phyloP scores from a whole-genome alignment of 2,888 invertebrate genomes.

The Ceraclea dissimilis region DNA sequence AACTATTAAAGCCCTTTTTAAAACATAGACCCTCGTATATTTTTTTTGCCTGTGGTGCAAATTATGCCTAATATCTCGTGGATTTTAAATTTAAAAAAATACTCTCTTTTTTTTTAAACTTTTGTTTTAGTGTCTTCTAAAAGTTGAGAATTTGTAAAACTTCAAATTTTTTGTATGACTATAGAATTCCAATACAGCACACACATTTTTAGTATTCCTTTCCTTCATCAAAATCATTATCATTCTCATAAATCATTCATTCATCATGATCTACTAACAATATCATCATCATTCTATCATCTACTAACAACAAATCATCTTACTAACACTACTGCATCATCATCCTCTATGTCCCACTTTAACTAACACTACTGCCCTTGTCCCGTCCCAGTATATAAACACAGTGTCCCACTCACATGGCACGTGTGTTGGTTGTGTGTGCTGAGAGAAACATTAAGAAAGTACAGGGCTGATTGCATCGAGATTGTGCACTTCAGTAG shows the following conservation, averaged over 20 bases:
- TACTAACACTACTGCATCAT: background rate
- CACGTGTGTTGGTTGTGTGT: conserved; percentile 2
- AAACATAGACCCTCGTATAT: too few relatives aligned
- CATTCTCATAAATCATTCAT: background rate
- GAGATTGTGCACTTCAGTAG: conserved; percentile 15
- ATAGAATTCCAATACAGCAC: too few relatives aligned
- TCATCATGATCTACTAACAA: background rate
- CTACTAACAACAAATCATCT: background rate
- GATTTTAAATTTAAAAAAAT: too few relatives aligned
- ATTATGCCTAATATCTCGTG: too few relatives aligned
- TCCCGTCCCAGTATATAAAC: background rate
- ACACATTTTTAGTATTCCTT: background rate
- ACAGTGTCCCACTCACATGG: background rate
- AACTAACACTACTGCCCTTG: background rate
- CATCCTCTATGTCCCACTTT: background rate
- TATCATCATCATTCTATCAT: too few relatives aligned
- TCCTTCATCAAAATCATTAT: background rate
- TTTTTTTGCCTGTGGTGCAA: too few relatives aligned
- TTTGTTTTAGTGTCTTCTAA: too few relatives aligned
- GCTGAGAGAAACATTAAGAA: conserved; percentile 11
- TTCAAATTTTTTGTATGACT: too few relatives aligned
- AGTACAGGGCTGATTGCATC: conserved; percentile 15
- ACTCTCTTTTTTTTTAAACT: too few relatives aligned
- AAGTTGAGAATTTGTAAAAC: too few relatives aligned
- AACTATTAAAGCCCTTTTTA: too few relatives aligned